Evolutionary conservation across 2,797 vertebrate species (phyloP).

Genomic region (Esox masquinongy): DNA sequence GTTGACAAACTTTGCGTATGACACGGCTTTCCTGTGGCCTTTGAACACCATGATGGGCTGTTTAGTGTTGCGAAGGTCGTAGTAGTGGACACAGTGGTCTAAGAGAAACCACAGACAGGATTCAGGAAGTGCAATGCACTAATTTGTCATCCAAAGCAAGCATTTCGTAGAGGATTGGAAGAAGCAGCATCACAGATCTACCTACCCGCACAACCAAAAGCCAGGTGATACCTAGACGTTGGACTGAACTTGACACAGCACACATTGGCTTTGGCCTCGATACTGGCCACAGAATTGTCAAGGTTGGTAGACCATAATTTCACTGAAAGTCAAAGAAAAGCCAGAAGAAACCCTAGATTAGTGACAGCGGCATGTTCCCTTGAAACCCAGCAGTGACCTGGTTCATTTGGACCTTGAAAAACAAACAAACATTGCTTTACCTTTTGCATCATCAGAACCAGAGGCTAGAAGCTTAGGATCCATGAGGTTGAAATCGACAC

Average conservation of each 20-base stretch:
- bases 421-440: constrained; percentile 61
- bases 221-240: constrained; percentile 95
- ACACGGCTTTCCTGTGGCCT: constrained; percentile 97
- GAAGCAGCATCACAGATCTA: neutral
- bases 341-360: neutral
- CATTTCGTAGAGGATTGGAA: neutral
- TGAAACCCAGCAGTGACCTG: neutral
- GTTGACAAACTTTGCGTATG: constrained; percentile 97
- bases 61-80: constrained; percentile 98
- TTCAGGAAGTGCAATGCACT: neutral
- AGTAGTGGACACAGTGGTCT: constrained; percentile 99
- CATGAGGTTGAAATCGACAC: constrained; percentile 99
- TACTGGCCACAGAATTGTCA: constrained; percentile 98
- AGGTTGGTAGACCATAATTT: constrained; percentile 99
- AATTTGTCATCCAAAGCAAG: neutral
- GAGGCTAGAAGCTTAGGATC: constrained; percentile 98
- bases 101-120: constrained; percentile 18
- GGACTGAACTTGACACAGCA: constrained; percentile 99
- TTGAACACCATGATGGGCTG: constrained; percentile 99
- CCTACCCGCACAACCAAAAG: constrained; percentile 97
- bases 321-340: constrained; percentile 74
- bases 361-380: neutral
- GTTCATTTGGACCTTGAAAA: neutral
- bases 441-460: constrained; percentile 99
- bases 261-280: constrained; percentile 97